Evolutionary conservation across 2,113 vertebrate genomes (phyloP).

Genomic region (Hemicordylus capensis): DNA sequence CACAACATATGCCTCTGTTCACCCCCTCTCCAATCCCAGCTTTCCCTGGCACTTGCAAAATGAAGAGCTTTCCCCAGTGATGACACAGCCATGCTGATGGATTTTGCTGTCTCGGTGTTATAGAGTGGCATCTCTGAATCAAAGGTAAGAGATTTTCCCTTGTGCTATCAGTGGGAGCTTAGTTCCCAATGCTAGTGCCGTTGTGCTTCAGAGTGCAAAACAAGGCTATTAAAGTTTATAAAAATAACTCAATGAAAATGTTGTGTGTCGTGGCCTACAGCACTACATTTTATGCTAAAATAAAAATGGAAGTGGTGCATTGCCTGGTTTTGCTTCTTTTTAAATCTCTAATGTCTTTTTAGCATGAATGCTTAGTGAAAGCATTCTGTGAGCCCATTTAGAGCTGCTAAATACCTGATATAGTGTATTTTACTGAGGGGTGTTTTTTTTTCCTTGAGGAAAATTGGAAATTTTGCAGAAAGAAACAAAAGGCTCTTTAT

Average conservation of each 20-base stretch:
- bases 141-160: neutral
- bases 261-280: neutral
- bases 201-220: neutral
- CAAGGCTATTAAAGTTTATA: neutral
- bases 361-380: conserved; percentile 16
- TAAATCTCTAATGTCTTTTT: conserved; percentile 1
- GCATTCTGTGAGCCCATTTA: neutral
- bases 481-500: conserved; percentile 29
- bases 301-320: neutral
- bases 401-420: neutral
- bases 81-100: too few species aligned
- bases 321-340: neutral
- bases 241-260: neutral
- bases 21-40: too few species aligned
- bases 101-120: neutral
- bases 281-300: conserved; percentile 17
- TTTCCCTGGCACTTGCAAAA: too few species aligned
- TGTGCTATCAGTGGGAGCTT: neutral
- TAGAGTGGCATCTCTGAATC: neutral
- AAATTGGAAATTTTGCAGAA: conserved; percentile 43
- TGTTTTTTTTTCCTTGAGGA: conserved; percentile 10
- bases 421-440: conserved; percentile 10
- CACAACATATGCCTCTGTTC: too few species aligned
- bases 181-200: neutral
- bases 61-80: too few species aligned